Evolutionary conservation across 2,113 vertebrate species (phyloP).

Genomic region (Morone chrysops): DNA sequence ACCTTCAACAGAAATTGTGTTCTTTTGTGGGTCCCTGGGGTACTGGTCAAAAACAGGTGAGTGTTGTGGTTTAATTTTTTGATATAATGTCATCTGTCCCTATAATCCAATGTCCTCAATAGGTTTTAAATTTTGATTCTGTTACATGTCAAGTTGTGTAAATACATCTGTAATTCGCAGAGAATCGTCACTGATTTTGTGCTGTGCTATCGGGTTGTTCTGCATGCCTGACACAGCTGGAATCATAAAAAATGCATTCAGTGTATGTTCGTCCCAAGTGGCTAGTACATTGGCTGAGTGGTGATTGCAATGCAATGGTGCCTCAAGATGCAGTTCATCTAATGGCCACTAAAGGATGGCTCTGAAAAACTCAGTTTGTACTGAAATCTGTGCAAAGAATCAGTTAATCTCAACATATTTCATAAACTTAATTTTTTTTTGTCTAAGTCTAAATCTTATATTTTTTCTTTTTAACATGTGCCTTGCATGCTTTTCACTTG

Average conservation of each 20-base stretch:
- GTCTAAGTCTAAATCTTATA: not conserved
- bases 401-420: not conserved
- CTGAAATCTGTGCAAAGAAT: not conserved
- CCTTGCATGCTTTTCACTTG: not conserved
- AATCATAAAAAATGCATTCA: slow-evolving; percentile 49
- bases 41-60: not conserved
- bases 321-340: not conserved
- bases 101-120: too few species aligned
- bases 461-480: not conserved
- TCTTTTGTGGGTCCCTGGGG: not conserved
- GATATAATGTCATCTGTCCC: not conserved
- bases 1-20: slow-evolving; percentile 39
- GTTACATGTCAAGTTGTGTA: not conserved
- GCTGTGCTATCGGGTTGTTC: not conserved
- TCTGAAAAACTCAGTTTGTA: not conserved
- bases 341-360: slow-evolving; percentile 4
- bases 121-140: not conserved
- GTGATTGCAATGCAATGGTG: not conserved
- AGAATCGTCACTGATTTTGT: slow-evolving; percentile 23
- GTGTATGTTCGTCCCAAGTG: slow-evolving; percentile 12
- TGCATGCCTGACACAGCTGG: slow-evolving; percentile 24
- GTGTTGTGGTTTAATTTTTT: not conserved
- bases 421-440: not conserved
- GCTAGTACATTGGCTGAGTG: not conserved
- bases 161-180: slow-evolving; percentile 8